Evolutionary conservation across 2,113 vertebrate species (phyloP).

Genomic region (Isurus oxyrinchus): DNA sequence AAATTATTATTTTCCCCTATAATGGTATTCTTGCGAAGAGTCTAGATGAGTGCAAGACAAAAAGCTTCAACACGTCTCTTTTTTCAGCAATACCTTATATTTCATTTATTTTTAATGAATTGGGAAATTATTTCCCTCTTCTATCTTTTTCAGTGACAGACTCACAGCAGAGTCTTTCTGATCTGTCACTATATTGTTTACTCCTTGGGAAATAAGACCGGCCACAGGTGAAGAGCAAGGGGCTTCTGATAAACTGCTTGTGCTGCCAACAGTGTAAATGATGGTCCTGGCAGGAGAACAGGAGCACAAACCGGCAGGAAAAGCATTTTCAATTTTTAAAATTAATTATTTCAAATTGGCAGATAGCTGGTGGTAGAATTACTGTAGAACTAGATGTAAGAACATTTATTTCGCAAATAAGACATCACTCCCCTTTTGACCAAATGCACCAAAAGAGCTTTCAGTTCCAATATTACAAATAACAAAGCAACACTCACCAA

Average conservation of each 20-base stretch:
- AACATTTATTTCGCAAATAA: not conserved
- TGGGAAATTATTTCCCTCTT: not conserved
- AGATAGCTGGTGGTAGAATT: not conserved
- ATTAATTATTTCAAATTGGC: conserved; percentile 1
- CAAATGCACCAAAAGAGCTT: not conserved
- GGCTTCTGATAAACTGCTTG: not conserved
- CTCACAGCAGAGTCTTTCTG: not conserved
- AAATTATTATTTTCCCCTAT: too few relatives aligned
- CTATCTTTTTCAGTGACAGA: not conserved
- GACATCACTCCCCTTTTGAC: not conserved
- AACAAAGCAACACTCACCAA: not conserved
- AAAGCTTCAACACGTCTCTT: too few relatives aligned
- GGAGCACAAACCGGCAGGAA: not conserved
- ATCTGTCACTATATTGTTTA: not conserved
- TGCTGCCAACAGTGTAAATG: not conserved
- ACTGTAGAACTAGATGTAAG: not conserved
- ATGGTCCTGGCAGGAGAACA: not conserved
- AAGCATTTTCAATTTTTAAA: not conserved
- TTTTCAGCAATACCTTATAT: not conserved
- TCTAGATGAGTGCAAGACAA: too few relatives aligned
- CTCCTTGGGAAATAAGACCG: not conserved
- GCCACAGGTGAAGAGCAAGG: not conserved
- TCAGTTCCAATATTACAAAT: not conserved
- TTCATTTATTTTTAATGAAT: not conserved
- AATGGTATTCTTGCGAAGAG: too few relatives aligned